Evolutionary conservation across 2,113 vertebrate species (phyloP), one percentile per base, ranked within the genome.

Genomic region (Girardinichthys multiradiatus): DNA sequence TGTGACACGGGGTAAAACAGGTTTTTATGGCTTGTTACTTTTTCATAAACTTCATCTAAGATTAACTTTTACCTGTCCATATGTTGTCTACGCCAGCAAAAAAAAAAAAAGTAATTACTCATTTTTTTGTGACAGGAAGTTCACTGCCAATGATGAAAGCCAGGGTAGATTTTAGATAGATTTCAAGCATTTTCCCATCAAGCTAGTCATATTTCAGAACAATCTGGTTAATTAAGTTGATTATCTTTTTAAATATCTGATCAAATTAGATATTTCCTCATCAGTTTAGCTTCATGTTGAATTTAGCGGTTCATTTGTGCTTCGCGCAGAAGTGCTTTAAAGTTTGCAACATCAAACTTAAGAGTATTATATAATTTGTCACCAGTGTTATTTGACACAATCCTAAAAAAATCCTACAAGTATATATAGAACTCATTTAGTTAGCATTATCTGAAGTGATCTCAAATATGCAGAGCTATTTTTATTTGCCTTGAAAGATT

Each of bases 31-130:
- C 74, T 57, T 0, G 15, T 58, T 74, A 15, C 59, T 85, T 90
- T n/a, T 78, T 83, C 89, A 86, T 89, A 90, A 91, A 88, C 58
- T 85, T 89, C 77, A 88, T 92, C 81, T 85, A 93, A 91, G 85
- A 91, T 94, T 91, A 93, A 94, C 91, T 89, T 93, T 90, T 86
- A 86, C 84, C 68, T 82, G 70, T 74, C 57, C 35, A 48, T 37
- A 59, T 86, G 48, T 85, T 88, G 81, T 88, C 72, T 31, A 66
- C 79, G 61, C 91, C 90, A 94, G 90, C 91, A 90, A 79, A 58
- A 92, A 89, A 64, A 35, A 35, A 37, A 45, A 82, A 68, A 28
- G 27, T 33, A 64, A 72, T 45, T 3, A 5, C 64, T 67, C n/a
- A 68, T 73, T 64, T 83, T 85, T 74, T 8, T 60, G 29, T 0